Evolutionary conservation across 1,140 invertebrate genomes (phyloP), one percentile per base, ranked within the genome.

Genomic region (Telenomus remus): DNA sequence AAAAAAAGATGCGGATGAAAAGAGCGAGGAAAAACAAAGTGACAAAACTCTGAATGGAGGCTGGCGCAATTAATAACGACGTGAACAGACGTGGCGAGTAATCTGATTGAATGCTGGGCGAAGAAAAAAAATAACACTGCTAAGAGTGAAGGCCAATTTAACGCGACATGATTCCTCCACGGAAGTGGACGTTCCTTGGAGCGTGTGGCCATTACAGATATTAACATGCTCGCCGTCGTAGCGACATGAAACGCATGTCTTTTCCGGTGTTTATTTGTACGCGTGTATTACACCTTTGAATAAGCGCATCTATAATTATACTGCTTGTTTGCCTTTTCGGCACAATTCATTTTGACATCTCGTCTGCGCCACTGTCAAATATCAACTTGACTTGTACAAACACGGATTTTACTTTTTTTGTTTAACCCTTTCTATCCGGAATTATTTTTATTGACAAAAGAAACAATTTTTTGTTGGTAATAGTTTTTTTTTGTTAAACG

Each of bases 241-340:
- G 44, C 56, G 57, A 63, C 51, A 57, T 68, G 63, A 74, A 74
- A 74, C 63, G 63, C 71, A 15, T 68, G 63, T 74, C 63, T 74
- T 68, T 74, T 68, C 57, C 71, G 71, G 46, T 68, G 71, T 74
- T 68, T 68, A 68, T 74, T 68, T 75, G 57, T 69, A 66, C 47
- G 51, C 47, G 53, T 59, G 64, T 51, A 64, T 64, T 75, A 59
- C 59, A 75, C 64, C 51, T 69, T 68, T 37, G 57, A 68, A 69
- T 68, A 75, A 69, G 59, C 72, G 27, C 12, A 35, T 64, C 72
- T 75, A 69, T 75, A 75, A 75, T 75, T 75, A 75, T 53, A 37
- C 14, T 13, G 54, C 48, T 69, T 60, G 64, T 69, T n/a, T 75
- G 61, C 51, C 50, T 27, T 57, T 57, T 69, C 43, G 35, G 14